phyloP scores from a whole-genome alignment of 2,888 invertebrate species.

The Xanthostigma xanthostigma region DNA sequence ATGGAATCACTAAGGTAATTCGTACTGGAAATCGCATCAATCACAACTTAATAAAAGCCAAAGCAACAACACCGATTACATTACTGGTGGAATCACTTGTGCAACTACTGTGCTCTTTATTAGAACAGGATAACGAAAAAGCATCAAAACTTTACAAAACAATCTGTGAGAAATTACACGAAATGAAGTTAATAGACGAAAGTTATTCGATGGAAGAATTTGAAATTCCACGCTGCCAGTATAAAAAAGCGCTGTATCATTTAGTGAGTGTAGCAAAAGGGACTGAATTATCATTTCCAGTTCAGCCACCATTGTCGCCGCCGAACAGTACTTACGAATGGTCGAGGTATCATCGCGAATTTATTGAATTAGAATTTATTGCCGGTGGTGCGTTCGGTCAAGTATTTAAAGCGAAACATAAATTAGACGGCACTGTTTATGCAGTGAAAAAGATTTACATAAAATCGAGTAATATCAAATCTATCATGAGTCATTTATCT shows the following conservation, averaged over 20 bases:
- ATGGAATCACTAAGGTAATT: too few species aligned
- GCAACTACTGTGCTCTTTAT: conserved; percentile 47
- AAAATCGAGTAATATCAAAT: conserved; percentile 43
- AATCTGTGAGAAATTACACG: conserved; percentile 50
- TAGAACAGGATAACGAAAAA: conserved; percentile 42
- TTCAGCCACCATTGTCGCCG: conserved; percentile 37
- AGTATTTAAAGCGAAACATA: conserved; percentile 59
- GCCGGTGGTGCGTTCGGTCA: conserved; percentile 64
- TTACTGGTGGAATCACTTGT: conserved; percentile 55
- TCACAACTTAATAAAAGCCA: conserved; percentile 14
- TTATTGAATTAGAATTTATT: conserved; percentile 52
- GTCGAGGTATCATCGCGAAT: conserved; percentile 54
- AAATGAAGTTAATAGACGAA: conserved; percentile 53
- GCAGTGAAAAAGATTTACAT: conserved; percentile 66
- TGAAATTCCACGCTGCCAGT: conserved; percentile 51
- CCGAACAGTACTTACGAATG: conserved; percentile 36
- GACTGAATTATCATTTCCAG: conserved; percentile 32
- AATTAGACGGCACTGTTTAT: conserved; percentile 61
- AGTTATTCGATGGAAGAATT: conserved; percentile 55
- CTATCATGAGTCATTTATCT: conserved; percentile 47
- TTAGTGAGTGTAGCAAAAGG: conserved; percentile 43
- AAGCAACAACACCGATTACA: conserved; percentile 43
- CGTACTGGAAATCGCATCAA: too few species aligned
- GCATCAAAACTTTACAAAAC: conserved; percentile 46
- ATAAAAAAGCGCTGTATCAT: conserved; percentile 48